Base-by-base conservation (phyloP, 2,888 invertebrate genomes). In the Papilio demoleus region DNA sequence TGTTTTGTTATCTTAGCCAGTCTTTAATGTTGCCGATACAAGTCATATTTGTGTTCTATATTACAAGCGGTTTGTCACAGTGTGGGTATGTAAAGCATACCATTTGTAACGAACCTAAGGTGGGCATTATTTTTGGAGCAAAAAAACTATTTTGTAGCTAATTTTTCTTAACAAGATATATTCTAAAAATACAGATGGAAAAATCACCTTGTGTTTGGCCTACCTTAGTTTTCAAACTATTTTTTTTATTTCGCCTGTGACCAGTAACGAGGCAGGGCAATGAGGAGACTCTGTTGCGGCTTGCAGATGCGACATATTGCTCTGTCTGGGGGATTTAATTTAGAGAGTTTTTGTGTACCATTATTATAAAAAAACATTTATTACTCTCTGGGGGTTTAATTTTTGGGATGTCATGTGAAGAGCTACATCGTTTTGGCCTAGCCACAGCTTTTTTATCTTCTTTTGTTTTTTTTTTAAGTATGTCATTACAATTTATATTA, bases 391-490 rank as follows among this genome's bases (percentile, higher is more conserved):
- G 91, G 88, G 76, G 76, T 75, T 80, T 79, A 78, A 76, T 73
- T 76, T 84, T 81, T 76, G 86, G 91, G 91, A 90, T 87, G 76
- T 92, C 90, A 88, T 83, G 92, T 92, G 92, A 92, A 92, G 92
- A 92, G 92, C 89, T 77, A 71, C 62, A 67, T 70, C 64, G 76
- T 78, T 79, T 83, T 88, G 86, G 87, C 84, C 84, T 77, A 69
- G 59, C 19, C 19, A 19, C 12, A 70, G 59, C 31, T 19, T 53
- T 63, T 34, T 24, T 38, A 19, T 50, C n/a, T 12, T n/a, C 22
- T 27, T 22, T 36, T 36, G 4, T 38, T 1, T 38, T 36, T 17
- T 45, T 27, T 45, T 62, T 50, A 50, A n/a, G 34, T 27, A 38
- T 56, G 14, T 31, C 56, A 24, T 17, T 31, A 22, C 38, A 38